Percentiles rank a stretch among this genome's conserved stretches.
Conservation (phyloP, 2,113 vertebrate species). For the Aythya baeri region DNA sequence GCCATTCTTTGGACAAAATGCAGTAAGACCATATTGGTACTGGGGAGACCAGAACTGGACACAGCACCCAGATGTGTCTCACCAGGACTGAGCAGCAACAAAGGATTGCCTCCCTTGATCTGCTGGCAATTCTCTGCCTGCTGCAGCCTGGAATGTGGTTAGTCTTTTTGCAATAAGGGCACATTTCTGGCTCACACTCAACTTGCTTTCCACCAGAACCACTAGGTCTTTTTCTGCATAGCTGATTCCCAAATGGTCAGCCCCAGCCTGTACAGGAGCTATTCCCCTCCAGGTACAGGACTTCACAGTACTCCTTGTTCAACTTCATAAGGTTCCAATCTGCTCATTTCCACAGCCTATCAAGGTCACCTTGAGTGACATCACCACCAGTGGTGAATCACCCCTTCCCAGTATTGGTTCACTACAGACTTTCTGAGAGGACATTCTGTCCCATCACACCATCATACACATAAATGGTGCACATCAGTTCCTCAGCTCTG, state of each 20-base stretch:
- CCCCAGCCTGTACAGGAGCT: neutral
- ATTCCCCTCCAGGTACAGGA: neutral
- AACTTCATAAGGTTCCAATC: neutral
- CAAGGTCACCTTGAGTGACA: neutral
- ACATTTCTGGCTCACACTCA: neutral
- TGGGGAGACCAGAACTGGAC: neutral
- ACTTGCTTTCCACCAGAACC: neutral
- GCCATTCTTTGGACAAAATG: neutral
- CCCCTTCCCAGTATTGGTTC: neutral
- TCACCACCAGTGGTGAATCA: neutral
- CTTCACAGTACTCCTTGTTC: neutral
- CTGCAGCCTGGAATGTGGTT: neutral
- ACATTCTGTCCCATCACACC: neutral
- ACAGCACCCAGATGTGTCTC: neutral
- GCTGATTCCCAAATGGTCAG: neutral
- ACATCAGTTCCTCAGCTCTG: neutral
- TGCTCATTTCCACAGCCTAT: neutral
- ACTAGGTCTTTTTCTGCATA: neutral
- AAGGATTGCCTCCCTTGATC: neutral
- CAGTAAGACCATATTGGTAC: neutral
- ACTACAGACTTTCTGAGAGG: neutral
- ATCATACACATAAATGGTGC: accelerated
- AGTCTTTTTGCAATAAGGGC: neutral
- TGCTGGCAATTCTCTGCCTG: neutral
- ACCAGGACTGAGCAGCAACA: neutral